These are phyloP conservation scores for Phocides pigmalion DNA, from an alignment of 1,140 invertebrate species.

Conservation along the genomic window DNA sequence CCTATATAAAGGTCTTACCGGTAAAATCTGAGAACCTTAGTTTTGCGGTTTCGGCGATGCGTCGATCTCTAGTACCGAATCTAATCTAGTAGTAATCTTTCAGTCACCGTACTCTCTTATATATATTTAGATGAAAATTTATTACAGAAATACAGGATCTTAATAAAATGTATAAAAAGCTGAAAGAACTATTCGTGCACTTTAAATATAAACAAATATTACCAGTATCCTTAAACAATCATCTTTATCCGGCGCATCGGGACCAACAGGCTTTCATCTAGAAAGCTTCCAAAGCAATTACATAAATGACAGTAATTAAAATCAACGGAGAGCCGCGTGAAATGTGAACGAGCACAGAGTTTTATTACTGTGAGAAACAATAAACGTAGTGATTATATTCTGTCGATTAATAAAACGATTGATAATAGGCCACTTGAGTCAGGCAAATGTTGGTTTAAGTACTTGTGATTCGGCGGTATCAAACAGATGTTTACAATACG, in stretches of 20 bases:
- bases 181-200: too few relatives aligned
- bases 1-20: too few relatives aligned
- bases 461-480: constrained; percentile 22
- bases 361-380: constrained; percentile 78
- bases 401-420: constrained; percentile 61
- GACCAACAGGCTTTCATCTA: constrained; percentile 59
- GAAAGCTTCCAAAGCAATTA: constrained; percentile 73
- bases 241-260: constrained; percentile 48
- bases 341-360: constrained; percentile 59
- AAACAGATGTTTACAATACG: constrained; percentile 22
- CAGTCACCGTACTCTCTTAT: too few relatives aligned
- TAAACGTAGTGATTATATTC: constrained; percentile 66
- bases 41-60: too few relatives aligned
- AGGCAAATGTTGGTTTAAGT: constrained; percentile 25
- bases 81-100: too few relatives aligned
- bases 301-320: constrained; percentile 75
- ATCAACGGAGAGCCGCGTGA: constrained; percentile 65
- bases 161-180: too few relatives aligned
- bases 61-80: too few relatives aligned
- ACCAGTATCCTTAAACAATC: neutral
- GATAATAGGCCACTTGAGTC: constrained; percentile 48
- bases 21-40: too few relatives aligned
- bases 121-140: too few relatives aligned
- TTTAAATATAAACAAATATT: neutral
- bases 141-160: too few relatives aligned